Evolutionary conservation across 2,797 vertebrate genomes (phyloP).

Genomic region (Neopelma chrysocephalum): DNA sequence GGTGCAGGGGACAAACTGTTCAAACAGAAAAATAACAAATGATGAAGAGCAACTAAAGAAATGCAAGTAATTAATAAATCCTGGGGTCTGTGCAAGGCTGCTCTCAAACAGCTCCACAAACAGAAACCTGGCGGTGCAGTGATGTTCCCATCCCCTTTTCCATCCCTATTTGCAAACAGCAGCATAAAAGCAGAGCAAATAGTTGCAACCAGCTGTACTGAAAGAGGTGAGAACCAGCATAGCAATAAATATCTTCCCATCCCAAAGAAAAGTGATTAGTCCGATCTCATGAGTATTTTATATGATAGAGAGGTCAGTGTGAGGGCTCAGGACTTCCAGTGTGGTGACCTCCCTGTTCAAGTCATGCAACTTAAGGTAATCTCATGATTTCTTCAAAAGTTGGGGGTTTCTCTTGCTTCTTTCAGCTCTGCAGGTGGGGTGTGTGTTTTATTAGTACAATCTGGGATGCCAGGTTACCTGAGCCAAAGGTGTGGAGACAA

Average conservation of each 20-base stretch:
- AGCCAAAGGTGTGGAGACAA: background rate
- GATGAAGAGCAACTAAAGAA: background rate
- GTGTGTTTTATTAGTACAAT: background rate
- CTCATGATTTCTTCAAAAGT: background rate
- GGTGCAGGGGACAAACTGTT: slow-evolving; percentile 37
- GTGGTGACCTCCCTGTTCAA: background rate
- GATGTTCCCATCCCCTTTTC: background rate
- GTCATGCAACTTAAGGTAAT: background rate
- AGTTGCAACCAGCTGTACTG: background rate
- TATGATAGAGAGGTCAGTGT: background rate
- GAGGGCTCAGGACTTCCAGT: background rate
- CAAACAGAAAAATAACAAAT: slow-evolving; percentile 32
- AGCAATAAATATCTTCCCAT: background rate
- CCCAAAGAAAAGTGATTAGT: background rate
- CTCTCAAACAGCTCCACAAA: background rate
- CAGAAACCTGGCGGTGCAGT: background rate
- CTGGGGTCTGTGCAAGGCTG: background rate
- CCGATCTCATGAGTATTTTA: background rate
- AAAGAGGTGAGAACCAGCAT: background rate
- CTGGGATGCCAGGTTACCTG: background rate
- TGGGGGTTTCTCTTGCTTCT: background rate
- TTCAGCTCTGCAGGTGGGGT: background rate
- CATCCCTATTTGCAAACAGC: background rate
- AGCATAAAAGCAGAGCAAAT: background rate
- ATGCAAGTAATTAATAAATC: slow-evolving; percentile 40